These are phyloP conservation scores for Drosophila siamana DNA, from an alignment of 2,888 invertebrate genomes.

Conservation along the genomic window DNA sequence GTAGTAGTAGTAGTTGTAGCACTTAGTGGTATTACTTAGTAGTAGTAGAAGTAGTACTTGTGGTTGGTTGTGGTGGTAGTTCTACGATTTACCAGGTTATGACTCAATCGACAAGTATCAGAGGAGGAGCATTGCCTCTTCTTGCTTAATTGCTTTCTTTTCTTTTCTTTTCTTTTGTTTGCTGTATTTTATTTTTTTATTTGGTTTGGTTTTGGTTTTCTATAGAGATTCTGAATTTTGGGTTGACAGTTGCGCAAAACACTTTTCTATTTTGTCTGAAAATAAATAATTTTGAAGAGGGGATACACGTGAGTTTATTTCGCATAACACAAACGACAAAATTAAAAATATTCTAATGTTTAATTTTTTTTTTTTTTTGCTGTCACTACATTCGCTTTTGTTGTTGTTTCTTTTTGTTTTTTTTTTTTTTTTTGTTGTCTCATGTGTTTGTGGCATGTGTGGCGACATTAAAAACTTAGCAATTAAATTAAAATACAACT, in stretches of 20 bases:
- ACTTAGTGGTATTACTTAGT: background rate
- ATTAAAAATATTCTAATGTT: conserved; percentile 70
- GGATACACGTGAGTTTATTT: conserved; percentile 84
- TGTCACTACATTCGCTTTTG: conserved; percentile 35
- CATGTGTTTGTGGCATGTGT: conserved; percentile 4
- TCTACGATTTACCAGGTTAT: conserved; percentile 5
- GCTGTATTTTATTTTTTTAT: conserved; percentile 19
- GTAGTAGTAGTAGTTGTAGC: background rate
- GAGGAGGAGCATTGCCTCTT: background rate
- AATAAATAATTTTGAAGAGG: conserved; percentile 85
- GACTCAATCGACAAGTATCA: conserved; percentile 12
- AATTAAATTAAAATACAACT: conserved; percentile 47
- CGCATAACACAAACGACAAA: conserved; percentile 75
- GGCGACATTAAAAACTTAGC: conserved; percentile 69
- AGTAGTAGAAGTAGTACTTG: background rate
- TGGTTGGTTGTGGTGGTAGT: conserved; percentile 4
- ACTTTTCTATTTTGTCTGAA: conserved; percentile 82
- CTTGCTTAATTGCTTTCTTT: background rate
- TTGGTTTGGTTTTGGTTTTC: conserved; percentile 28
- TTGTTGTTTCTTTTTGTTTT: conserved; percentile 7
- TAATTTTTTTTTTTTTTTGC: conserved; percentile 29
- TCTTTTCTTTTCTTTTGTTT: conserved; percentile 14
- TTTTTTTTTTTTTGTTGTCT: background rate
- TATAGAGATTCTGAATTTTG: conserved; percentile 52
- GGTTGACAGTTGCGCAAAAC: conserved; percentile 72